phyloP scores from a whole-genome alignment of 2,888 invertebrate genomes.

The Pilophorus perplexus region DNA sequence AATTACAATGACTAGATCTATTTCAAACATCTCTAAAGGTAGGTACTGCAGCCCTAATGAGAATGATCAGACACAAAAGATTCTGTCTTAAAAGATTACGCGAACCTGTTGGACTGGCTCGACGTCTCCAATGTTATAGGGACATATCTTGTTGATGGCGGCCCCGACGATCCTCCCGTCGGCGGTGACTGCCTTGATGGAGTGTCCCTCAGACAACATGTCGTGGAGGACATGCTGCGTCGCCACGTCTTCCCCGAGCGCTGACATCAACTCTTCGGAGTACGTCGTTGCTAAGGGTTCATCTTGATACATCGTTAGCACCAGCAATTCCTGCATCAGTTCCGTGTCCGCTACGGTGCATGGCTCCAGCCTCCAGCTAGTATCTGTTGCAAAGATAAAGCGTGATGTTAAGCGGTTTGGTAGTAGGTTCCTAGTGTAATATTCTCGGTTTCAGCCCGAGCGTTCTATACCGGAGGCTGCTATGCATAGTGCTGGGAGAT shows the following conservation, averaged over 20 bases:
- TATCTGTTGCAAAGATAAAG: no score
- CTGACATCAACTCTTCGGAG: neutral
- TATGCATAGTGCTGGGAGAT: no score
- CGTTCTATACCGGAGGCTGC: no score
- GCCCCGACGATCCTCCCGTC: conserved; percentile 37
- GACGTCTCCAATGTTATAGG: neutral
- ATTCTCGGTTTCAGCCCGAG: no score
- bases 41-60: no score
- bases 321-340: neutral
- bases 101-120: conserved; percentile 7
- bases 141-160: conserved; percentile 20
- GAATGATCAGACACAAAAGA: no score
- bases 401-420: no score
- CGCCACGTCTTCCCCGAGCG: neutral
- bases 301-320: conserved; percentile 13
- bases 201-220: conserved; percentile 28
- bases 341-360: conserved; percentile 17
- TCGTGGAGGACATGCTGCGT: no score
- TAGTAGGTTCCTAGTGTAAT: no score
- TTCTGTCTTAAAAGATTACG: no score
- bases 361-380: conserved; percentile 4
- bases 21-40: no score
- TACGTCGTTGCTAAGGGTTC: conserved; percentile 7
- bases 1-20: neutral
- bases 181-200: conserved; percentile 32